Base-by-base conservation (phyloP, 2,113 vertebrate species). In the Labeo catla region DNA sequence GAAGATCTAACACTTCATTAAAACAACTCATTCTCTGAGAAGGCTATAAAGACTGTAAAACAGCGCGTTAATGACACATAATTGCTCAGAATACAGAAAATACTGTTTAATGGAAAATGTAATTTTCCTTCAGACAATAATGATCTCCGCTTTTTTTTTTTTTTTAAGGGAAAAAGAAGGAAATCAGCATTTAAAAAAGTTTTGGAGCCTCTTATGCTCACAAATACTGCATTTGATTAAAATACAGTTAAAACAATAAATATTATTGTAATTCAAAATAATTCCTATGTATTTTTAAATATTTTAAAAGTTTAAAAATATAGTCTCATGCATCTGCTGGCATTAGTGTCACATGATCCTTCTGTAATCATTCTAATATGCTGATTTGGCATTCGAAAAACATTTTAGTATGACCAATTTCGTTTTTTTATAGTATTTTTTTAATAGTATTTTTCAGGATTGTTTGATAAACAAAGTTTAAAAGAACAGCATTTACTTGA, bases 91-190 rank as follows among this genome's bases (percentile, higher is more conserved):
- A 72, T 80, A 80, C 47, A 80, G 28, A 16, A 59, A 28, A 49
- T 50, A 80, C 23, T 50, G 63, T 15, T 66, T 36, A 59, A 49
- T 57, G 21, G 49, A 39, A 80, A 84, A 70, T 76, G 83, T 81
- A 54, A 21, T 81, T 80, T 39, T 84, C 70, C 80, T 82, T 84
- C 81, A 83, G 84, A 82, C 50, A 82, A 86, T 80, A 66, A 79
- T 73, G 65, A 83, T 78, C 85, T 77, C 78, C 65, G 76, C 74
- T 85, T 73, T 79, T 78, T 11, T n/a, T 8, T 65, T 85, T 73
- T 79, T 78, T 11, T n/a, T 8, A 8, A 39, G 13, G 34, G 39
- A 45, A 72, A 72, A 45, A 61, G 59, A 61, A 3, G 3, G 39
- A 39, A 39, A 4, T 39, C 39, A 39, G 3, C 39, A 39, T 39